phyloP scores from a whole-genome alignment of 2,113 vertebrate species.

The Brienomyrus longianalis region DNA sequence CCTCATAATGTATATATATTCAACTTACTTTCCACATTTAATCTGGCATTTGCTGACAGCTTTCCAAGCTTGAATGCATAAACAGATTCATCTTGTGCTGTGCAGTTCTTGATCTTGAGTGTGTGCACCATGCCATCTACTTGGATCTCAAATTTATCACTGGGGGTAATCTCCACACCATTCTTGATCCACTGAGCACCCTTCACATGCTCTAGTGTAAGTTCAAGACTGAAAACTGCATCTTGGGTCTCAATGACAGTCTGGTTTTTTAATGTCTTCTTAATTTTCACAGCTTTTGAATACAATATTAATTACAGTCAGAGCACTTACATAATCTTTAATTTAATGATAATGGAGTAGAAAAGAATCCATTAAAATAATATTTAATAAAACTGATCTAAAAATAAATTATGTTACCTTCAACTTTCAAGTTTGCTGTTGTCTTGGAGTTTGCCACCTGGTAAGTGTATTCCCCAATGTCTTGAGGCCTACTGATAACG shows the following conservation, averaged over 20 bases:
- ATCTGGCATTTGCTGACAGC: slow-evolving; percentile 85
- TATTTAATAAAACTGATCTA: not conserved
- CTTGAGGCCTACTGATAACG: slow-evolving; percentile 67
- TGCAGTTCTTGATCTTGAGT: slow-evolving; percentile 79
- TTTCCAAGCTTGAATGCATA: slow-evolving; percentile 93
- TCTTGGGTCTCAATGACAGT: slow-evolving; percentile 90
- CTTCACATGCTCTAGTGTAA: slow-evolving; percentile 83
- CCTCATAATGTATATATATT: not conserved
- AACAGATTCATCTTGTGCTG: slow-evolving; percentile 79
- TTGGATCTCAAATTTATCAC: slow-evolving; percentile 79
- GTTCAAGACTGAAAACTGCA: slow-evolving; percentile 80
- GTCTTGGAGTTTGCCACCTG: slow-evolving; percentile 91
- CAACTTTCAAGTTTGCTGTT: slow-evolving; percentile 78
- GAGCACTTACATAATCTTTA: not conserved
- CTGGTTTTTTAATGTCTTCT: slow-evolving; percentile 90
- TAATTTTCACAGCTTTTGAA: slow-evolving; percentile 84
- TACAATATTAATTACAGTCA: not conserved
- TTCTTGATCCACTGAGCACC: slow-evolving; percentile 93
- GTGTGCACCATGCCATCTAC: slow-evolving; percentile 74
- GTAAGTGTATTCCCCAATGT: slow-evolving; percentile 87
- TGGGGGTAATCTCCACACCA: slow-evolving; percentile 75
- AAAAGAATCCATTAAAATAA: not conserved
- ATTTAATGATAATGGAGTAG: not conserved
- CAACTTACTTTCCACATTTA: slow-evolving; percentile 90
- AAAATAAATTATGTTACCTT: slow-evolving; percentile 59